Base-by-base conservation (phyloP, 2,888 invertebrate species). In the Onthophagus sagittarius region DNA sequence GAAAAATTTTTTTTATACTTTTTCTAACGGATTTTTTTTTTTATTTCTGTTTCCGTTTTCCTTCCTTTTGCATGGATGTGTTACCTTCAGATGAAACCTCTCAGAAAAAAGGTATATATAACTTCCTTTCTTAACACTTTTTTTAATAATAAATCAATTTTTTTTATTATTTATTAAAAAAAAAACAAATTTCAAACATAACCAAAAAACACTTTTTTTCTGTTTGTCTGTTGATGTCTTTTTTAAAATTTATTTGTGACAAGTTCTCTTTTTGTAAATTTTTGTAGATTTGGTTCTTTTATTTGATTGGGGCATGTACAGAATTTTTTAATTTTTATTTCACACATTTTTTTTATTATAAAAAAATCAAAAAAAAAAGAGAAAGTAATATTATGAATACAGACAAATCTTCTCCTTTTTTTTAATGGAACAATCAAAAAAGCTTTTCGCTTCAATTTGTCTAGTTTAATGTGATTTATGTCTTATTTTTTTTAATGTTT, bases 11-110 rank as follows among this genome's bases (percentile, higher is more conserved):
- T 14, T 31, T 53, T 53, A 53, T 9, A 53, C 39, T 53, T 53
- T 23, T 67, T 67, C 67, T 67, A 67, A 67, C 67, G 15, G 67
- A 31, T 71, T 72, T 72, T 72, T 71, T 31, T 65, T 74, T 62
- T 75, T 74, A 72, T 67, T 71, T 73, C 69, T 73, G 74, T 69
- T 63, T 75, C 75, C 75, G 39, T 72, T 69, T 67, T 73, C 73
- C 75, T 75, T 75, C 73, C 77, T 79, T 79, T 81, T 81, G 79
- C 79, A 79, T 80, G 81, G 79, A 77, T 72, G 74, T 75, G 72
- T 71, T 71, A 69, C 71, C 75, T 74, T 79, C 82, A 84, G 84
- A 84, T 79, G 84, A 83, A 77, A 81, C 79, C 77, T 79, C 82
- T 78, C 76, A 77, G 79, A 79, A 76, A 75, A 74, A 78, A 84